These are phyloP conservation scores for Amphipyra berbera DNA, from an alignment of 2,888 invertebrate genomes.

Conservation along the genomic window DNA sequence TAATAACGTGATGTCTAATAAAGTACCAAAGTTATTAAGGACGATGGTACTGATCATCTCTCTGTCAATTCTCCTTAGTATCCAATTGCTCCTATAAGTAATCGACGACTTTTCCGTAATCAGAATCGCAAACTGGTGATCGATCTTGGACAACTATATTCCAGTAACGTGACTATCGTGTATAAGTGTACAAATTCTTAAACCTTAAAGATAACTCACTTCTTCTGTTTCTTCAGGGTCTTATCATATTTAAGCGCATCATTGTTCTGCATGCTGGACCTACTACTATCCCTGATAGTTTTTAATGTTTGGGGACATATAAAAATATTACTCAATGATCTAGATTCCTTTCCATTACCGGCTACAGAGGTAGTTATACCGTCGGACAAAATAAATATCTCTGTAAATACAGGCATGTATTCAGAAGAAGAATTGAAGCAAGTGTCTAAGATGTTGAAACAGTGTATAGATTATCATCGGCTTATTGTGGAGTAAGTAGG, in stretches of 20 bases:
- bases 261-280: conserved; percentile 32
- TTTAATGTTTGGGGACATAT: conserved; percentile 58
- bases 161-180: too few relatives aligned
- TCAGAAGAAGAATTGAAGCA: conserved; percentile 23
- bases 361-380: neutral
- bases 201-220: neutral
- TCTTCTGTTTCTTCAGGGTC: conserved; percentile 12
- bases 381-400: neutral
- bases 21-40: too few relatives aligned
- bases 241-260: conserved; percentile 4
- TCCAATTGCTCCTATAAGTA: too few relatives aligned
- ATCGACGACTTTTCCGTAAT: too few relatives aligned
- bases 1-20: too few relatives aligned
- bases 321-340: conserved; percentile 45
- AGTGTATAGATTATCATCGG: conserved; percentile 40
- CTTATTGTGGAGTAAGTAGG: conserved; percentile 36
- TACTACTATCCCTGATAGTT: conserved; percentile 50
- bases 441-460: conserved; percentile 22
- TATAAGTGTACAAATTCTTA: too few relatives aligned
- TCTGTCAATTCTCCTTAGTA: too few relatives aligned
- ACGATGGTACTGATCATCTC: too few relatives aligned
- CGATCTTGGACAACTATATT: too few relatives aligned
- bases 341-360: conserved; percentile 50
- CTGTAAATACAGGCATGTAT: conserved; percentile 22
- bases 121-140: too few relatives aligned